phyloP scores from a whole-genome alignment of 2,888 invertebrate genomes.

The Archips xylosteana region DNA sequence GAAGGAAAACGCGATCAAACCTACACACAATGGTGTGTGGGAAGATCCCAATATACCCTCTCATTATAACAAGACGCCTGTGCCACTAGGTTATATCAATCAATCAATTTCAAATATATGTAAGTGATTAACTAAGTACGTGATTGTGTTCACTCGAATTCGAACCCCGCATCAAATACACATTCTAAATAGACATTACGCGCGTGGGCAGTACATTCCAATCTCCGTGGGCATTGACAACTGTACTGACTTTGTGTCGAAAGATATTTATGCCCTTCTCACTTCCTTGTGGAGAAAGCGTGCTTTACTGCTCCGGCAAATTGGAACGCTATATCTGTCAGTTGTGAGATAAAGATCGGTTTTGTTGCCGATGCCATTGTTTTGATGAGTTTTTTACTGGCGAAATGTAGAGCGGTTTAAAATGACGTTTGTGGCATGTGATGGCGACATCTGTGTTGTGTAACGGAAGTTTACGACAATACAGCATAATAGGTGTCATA shows the following conservation, averaged over 20 bases:
- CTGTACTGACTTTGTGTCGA: conserved; percentile 39
- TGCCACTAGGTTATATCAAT: no score
- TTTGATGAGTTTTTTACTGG: conserved; percentile 25
- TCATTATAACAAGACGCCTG: no score
- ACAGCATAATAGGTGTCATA: no score
- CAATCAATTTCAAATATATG: no score
- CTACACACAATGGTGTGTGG: no score
- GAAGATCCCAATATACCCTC: no score
- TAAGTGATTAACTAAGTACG: neutral
- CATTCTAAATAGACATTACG: conserved; percentile 24
- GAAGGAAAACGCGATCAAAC: no score
- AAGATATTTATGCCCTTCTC: conserved; percentile 36
- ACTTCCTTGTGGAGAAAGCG: conserved; percentile 41
- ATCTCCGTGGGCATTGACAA: conserved; percentile 38
- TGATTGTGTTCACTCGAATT: neutral
- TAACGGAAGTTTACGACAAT: neutral
- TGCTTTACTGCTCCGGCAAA: conserved; percentile 33
- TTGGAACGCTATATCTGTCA: conserved; percentile 35
- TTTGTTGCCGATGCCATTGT: conserved; percentile 15
- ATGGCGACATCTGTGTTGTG: neutral
- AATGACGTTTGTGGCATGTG: neutral
- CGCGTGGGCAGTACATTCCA: conserved; percentile 37
- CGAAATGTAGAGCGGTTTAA: conserved; percentile 6
- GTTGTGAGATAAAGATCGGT: conserved; percentile 24
- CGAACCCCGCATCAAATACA: conserved; percentile 24